phyloP scores from a whole-genome alignment of 2,113 vertebrate genomes.

The Sardina pilchardus region DNA sequence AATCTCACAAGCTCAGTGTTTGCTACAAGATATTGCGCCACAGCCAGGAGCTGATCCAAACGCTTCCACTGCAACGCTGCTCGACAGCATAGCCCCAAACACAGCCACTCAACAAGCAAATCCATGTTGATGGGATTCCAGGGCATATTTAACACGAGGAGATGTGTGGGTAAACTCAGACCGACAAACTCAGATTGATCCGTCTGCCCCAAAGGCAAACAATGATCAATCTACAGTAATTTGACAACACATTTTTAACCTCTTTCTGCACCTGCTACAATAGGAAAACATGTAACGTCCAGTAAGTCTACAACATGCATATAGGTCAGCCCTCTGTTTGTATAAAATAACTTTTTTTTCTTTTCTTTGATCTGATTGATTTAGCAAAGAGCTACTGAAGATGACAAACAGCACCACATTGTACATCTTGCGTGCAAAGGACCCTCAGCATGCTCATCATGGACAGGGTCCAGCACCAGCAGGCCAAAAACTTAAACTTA shows the following conservation, averaged over 20 bases:
- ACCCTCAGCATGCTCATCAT: neutral
- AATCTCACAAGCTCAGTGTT: slow-evolving; percentile 1
- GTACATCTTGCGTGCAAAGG: neutral
- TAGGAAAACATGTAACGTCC: neutral
- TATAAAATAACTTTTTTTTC: neutral
- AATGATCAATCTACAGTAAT: neutral
- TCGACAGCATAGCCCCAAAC: neutral
- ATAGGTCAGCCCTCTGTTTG: neutral
- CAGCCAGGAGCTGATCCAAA: neutral
- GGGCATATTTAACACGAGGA: neutral
- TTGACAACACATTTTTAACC: neutral
- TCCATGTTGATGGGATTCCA: neutral
- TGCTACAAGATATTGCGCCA: neutral
- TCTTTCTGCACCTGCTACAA: neutral
- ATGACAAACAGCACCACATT: neutral
- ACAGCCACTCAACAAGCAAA: neutral
- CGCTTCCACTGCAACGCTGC: neutral
- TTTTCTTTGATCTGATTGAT: neutral
- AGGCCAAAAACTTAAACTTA: too few species aligned
- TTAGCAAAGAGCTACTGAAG: neutral
- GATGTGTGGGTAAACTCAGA: neutral
- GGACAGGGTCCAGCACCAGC: neutral
- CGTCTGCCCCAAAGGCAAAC: neutral
- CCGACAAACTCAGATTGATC: neutral
- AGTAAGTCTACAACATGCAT: neutral